Conservation (phyloP, 2,888 invertebrate species). For the Oscheius sp. region DNA sequence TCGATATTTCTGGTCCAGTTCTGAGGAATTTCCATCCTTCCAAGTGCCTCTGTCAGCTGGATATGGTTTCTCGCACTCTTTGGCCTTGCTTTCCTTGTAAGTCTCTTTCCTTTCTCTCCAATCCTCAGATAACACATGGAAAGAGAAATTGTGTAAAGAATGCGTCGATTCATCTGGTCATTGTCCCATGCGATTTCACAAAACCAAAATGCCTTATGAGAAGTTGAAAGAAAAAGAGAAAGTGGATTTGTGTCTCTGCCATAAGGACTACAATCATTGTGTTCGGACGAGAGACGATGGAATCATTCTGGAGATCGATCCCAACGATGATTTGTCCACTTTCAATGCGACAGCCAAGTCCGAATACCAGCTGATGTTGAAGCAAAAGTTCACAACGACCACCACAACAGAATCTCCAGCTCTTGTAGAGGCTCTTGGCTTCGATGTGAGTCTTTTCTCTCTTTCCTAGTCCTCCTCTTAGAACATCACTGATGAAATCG, state of each 20-base stretch:
- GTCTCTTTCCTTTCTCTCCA: too few relatives aligned
- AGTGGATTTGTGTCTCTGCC: constrained; percentile 67
- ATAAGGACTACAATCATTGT: constrained; percentile 68
- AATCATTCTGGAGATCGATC: constrained; percentile 66
- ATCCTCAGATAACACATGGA: constrained; percentile 66
- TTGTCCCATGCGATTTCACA: constrained; percentile 68
- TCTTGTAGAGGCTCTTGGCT: constrained; percentile 61
- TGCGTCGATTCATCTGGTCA: constrained; percentile 65
- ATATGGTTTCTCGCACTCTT: constrained; percentile 61
- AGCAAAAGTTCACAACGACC: constrained; percentile 48
- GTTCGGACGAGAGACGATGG: constrained; percentile 64
- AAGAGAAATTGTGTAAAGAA: constrained; percentile 66
- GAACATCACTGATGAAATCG: constrained; percentile 69
- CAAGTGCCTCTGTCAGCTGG: constrained; percentile 66
- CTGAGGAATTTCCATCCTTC: constrained; percentile 53
- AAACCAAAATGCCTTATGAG: constrained; percentile 45
- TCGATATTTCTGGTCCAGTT: constrained; percentile 34
- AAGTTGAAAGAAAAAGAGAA: constrained; percentile 48
- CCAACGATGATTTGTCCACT: constrained; percentile 57
- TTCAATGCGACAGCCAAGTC: constrained; percentile 44
- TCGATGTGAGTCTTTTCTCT: constrained; percentile 42
- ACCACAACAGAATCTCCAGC: constrained; percentile 68
- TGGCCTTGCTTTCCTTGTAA: constrained; percentile 70
- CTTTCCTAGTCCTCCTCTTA: constrained; percentile 23
- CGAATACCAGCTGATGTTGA: constrained; percentile 26